Conservation (phyloP, 2,113 vertebrate genomes). For the Ranitomeya imitator region DNA sequence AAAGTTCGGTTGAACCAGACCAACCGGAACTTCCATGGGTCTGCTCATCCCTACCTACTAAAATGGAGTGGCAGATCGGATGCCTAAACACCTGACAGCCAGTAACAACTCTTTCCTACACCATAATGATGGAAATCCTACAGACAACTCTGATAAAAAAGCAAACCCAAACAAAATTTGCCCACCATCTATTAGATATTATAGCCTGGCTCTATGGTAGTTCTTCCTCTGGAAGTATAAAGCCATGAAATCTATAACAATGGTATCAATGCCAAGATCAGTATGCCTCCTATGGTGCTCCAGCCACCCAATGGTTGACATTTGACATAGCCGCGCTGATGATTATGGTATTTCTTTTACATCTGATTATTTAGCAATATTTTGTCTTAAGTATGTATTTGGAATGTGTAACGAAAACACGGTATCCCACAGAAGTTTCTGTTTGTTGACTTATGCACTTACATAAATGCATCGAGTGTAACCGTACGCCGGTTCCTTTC, state of each 20-base stretch:
- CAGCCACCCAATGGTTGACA: not conserved
- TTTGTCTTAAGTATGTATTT: not conserved
- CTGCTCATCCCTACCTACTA: no score
- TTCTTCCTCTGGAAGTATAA: not conserved
- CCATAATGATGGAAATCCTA: no score
- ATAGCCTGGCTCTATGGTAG: not conserved
- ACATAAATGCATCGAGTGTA: constrained; percentile 12
- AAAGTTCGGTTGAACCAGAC: no score
- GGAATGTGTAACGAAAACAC: not conserved
- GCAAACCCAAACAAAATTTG: no score
- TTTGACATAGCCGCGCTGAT: not conserved
- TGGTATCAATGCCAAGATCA: not conserved
- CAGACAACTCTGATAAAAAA: no score
- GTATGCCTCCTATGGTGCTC: not conserved
- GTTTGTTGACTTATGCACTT: constrained; percentile 11
- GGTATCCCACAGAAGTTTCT: constrained; percentile 1
- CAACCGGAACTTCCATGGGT: no score
- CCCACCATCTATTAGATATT: not conserved
- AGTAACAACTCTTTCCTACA: no score
- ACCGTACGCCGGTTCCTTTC: not conserved
- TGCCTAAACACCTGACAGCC: no score
- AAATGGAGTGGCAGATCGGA: no score
- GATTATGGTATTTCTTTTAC: not conserved
- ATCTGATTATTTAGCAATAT: not conserved
- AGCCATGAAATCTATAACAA: not conserved